Base-by-base conservation (phyloP, 2,113 vertebrate species). In the Rana temporaria region DNA sequence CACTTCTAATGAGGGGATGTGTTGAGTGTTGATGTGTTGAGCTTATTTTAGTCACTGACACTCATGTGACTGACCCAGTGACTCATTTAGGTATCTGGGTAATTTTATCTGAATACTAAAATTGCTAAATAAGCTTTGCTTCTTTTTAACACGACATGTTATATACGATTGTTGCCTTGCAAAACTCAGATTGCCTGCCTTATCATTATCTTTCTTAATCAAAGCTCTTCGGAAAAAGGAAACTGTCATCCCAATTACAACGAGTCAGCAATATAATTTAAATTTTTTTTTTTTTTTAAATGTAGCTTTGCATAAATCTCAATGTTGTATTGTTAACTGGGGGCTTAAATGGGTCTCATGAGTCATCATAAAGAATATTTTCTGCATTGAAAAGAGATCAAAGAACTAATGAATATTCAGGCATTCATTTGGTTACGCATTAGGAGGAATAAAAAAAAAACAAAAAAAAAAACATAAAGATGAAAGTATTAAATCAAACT, bases 341-440 rank as follows among this genome's bases (percentile, higher is more conserved):
- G 70, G 70, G 71, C 70, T 82, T 82, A 67, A 73, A 82, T 30
- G 4, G 15, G 70, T 82, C 80, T 82, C 70, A 38, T 38, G 80
- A 75, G 70, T 66, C 70, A 57, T 52, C 16, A 16, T 24, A 74
- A 73, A 67, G 70, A 75, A 57, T 74, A 55, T 65, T 65, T 42
- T 73, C 63, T 57, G 24, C 52, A 30, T 55, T 42, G 15, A 67
- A 75, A 74, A 55, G 48, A 82, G 71, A 82, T 82, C 80, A 82
- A 82, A 82, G 80, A 34, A 30, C 48, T 66, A 66, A 82, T 82
- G 70, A 82, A 82, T 74, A 82, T 82, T 82, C 80, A 48, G 14
- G n/a, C 30, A 67, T 64, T 80, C 48, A 75, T 75, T 75, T 66
- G 9, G 78, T 62, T 80, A 62, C 66, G 56, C 66, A 80, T 80